Evolutionary conservation across 2,888 invertebrate species (phyloP), one percentile per base, ranked within the genome.

Genomic region (Scaptomyza flava): DNA sequence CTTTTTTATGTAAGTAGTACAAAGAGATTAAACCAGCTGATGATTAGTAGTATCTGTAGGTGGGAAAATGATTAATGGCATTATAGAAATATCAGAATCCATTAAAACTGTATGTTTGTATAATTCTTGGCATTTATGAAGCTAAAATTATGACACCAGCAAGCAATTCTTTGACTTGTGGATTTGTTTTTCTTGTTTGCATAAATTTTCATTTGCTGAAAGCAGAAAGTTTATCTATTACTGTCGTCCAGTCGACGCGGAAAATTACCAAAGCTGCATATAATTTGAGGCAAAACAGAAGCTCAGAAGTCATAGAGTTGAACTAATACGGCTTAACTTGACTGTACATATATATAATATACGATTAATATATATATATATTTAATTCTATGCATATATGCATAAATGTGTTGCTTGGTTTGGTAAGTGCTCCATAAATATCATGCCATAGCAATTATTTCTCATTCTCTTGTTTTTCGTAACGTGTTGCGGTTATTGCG

Each of bases 401-500:
- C 56, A 31, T 51, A 36, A 27, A 9, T 52, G 17, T 42, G 14
- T 11, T 36, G 17, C 33, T 23, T 38, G 56, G 41, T 38, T 61
- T 20, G 50, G 17, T 41, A 17, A 14, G 50, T 42, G 63, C 57
- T 36, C 50, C 66, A 68, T 72, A 72, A 68, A 69, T 68, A 68
- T 46, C 68, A 64, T 68, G 69, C 45, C 50, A 9, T 53, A 54
- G 56, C 68, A 74, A 74, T 77, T 77, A 77, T 71, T 74, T 74
- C 20, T 47, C 58, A 63, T 73, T 74, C 68, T 63, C 62, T 8
- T 38, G 14, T 68, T 68, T 67, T 72, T 38, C 50, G 66, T 53
- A 66, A 68, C 62, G 60, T 63, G 67, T 71, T 77, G 78, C 52
- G 77, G 77, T 71, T 77, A 63, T 68, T 71, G 71, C 52, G 74